A percentile compares a stretch with the other conserved stretches of the same genome.
phyloP scores from a whole-genome alignment of 2,888 invertebrate genomes.

The Cephus rjabovi region DNA sequence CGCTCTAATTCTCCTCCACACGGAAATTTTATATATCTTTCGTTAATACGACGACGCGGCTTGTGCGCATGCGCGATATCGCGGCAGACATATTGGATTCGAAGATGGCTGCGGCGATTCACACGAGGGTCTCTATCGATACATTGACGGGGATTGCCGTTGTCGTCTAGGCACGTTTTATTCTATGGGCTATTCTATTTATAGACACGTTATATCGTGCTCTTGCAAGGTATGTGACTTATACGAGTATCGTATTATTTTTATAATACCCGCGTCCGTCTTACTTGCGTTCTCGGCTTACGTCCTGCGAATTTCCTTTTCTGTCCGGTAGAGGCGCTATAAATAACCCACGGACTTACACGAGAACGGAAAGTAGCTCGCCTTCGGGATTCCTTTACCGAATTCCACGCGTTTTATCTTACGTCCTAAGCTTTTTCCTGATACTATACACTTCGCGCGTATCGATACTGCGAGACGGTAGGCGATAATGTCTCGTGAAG shows the following conservation, averaged over 20 bases:
- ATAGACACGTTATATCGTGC: background rate
- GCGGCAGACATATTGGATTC: background rate
- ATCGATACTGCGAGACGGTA: background rate
- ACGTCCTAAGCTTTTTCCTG: background rate
- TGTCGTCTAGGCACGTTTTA: background rate
- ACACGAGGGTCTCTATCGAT: background rate
- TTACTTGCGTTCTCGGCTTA: background rate
- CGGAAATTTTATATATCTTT: background rate
- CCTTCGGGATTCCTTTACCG: conserved; percentile 62
- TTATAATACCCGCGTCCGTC: background rate
- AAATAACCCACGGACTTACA: conserved; percentile 57
- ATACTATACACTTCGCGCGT: background rate
- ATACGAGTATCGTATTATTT: background rate
- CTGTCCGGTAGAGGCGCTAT: conserved; percentile 49
- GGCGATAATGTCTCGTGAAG: background rate
- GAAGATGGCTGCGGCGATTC: background rate
- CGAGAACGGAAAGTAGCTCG: conserved; percentile 64
- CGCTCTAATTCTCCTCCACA: background rate
- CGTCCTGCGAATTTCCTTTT: conserved; percentile 48
- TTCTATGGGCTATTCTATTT: background rate
- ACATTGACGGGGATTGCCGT: background rate
- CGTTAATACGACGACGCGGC: background rate
- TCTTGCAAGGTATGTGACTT: background rate
- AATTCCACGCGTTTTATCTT: conserved; percentile 40
- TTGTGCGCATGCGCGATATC: background rate